phyloP scores from a whole-genome alignment of 2,113 vertebrate genomes.

The Bos indicus region DNA sequence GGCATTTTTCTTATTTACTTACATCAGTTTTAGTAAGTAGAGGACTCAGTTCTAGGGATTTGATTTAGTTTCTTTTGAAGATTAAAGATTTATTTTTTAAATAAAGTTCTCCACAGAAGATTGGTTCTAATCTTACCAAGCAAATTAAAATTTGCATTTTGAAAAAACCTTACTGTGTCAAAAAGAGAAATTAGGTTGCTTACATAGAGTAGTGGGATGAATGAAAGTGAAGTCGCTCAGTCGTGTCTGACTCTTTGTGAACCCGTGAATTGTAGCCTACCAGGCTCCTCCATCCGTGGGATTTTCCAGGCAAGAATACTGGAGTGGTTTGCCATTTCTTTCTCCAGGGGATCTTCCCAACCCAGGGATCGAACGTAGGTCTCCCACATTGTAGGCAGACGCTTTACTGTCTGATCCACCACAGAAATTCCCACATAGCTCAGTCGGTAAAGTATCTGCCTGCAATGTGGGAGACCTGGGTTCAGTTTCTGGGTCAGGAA shows the following conservation, averaged over 20 bases:
- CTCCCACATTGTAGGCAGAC: neutral
- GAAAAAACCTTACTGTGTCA: neutral
- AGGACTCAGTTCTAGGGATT: neutral
- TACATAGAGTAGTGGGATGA: neutral
- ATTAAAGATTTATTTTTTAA: neutral
- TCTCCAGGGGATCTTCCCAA: neutral
- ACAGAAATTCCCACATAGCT: neutral
- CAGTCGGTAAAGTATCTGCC: neutral
- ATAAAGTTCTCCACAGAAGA: neutral
- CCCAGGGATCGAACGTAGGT: neutral
- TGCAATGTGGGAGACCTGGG: neutral
- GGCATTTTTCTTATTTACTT: neutral
- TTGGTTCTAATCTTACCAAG: conserved; percentile 19
- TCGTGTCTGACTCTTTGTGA: neutral
- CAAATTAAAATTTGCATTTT: conserved; percentile 27
- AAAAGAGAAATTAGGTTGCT: neutral
- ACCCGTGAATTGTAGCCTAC: neutral
- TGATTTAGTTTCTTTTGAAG: conserved; percentile 18
- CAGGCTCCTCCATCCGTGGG: neutral
- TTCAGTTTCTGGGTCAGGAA: neutral
- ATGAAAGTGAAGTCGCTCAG: neutral
- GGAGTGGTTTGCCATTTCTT: neutral
- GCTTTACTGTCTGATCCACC: neutral
- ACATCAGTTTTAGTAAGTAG: neutral
- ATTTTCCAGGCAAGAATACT: neutral